Conservation (phyloP, 2,797 vertebrate genomes). For the Ctenochaetus hawaiiensis region DNA sequence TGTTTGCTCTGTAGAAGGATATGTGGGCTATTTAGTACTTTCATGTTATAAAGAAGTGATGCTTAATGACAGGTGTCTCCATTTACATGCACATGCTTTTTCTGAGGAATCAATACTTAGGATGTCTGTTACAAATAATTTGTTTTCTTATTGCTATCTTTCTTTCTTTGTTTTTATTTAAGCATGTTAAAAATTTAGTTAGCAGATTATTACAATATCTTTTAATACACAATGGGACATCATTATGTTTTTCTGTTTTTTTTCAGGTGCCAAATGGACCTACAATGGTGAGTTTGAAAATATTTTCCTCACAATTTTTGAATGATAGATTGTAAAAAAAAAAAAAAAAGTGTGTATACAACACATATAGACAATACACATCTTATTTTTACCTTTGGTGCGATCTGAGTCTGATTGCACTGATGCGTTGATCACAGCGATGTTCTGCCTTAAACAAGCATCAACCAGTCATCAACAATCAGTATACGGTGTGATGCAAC, state of each 20-base stretch:
- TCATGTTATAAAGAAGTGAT: conserved; percentile 7
- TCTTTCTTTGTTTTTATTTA: neutral
- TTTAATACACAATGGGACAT: neutral
- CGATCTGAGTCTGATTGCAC: neutral
- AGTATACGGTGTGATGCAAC: neutral
- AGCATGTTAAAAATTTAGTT: neutral
- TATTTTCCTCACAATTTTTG: conserved; percentile 8
- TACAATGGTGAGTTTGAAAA: conserved; percentile 82
- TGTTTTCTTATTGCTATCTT: neutral
- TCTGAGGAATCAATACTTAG: neutral
- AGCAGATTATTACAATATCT: neutral
- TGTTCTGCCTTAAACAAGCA: conserved; percentile 2
- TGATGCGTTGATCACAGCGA: neutral
- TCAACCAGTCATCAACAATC: neutral
- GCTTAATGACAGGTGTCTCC: conserved; percentile 45
- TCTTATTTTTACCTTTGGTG: no score
- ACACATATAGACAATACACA: no score
- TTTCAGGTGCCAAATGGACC: conserved; percentile 84
- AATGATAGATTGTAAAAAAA: no score
- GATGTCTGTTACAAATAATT: neutral
- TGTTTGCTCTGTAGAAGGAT: no score
- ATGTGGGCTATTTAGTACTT: neutral
- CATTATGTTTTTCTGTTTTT: conserved; percentile 21
- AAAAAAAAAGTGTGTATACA: no score
- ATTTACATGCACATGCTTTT: conserved; percentile 19